These are phyloP conservation scores for Nymphalis io DNA, from an alignment of 1,140 invertebrate species.

Conservation along the genomic window DNA sequence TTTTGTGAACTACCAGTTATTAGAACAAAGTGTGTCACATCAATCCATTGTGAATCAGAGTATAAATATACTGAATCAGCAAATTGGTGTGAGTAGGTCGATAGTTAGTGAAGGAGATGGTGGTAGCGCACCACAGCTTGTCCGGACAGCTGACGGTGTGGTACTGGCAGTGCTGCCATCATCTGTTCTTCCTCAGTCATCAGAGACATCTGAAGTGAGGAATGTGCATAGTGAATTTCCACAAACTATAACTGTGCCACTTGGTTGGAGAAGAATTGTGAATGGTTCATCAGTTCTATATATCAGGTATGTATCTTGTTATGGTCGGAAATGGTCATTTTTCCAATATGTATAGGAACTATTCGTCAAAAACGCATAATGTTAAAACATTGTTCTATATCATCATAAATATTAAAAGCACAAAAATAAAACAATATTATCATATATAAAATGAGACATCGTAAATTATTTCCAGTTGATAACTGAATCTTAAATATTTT, in stretches of 20 bases:
- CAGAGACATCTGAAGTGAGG: conserved; percentile 50
- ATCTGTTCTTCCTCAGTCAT: conserved; percentile 48
- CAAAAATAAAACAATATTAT: too few relatives aligned
- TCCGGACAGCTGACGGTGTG: conserved; percentile 75
- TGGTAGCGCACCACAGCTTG: conserved; percentile 57
- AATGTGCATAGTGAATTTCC: conserved; percentile 62
- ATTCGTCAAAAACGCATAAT: too few relatives aligned
- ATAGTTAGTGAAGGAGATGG: conserved; percentile 61
- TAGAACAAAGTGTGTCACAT: conserved; percentile 78
- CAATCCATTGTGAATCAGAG: conserved; percentile 80
- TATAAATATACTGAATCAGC: conserved; percentile 79
- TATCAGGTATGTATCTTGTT: conserved; percentile 63
- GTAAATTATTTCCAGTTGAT: too few relatives aligned
- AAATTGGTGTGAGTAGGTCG: conserved; percentile 71
- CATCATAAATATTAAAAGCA: too few relatives aligned
- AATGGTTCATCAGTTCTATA: conserved; percentile 74
- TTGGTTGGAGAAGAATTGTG: conserved; percentile 77
- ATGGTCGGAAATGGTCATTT: not conserved
- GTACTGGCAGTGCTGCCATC: conserved; percentile 73
- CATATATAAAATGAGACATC: too few relatives aligned
- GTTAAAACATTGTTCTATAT: too few relatives aligned
- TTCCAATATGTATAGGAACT: too few relatives aligned
- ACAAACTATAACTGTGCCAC: conserved; percentile 74
- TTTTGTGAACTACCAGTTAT: conserved; percentile 78
- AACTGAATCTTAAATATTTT: too few relatives aligned